Evolutionary conservation across 2,113 vertebrate species (phyloP).

Genomic region (Silurus glanis): DNA sequence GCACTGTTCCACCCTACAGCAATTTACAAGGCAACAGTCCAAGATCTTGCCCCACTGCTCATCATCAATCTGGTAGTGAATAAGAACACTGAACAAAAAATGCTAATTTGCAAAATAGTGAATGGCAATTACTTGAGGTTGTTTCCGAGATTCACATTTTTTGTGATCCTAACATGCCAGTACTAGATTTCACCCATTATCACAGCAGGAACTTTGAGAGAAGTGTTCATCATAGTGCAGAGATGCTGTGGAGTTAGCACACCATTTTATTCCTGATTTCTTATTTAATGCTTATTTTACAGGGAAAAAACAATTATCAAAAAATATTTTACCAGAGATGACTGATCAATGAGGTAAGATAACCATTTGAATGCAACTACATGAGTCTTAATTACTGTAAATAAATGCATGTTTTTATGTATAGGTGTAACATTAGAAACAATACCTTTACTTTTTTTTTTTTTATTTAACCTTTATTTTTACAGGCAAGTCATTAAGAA

Average conservation of each 20-base stretch:
- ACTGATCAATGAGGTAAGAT: slow-evolving; percentile 18
- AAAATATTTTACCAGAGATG: not conserved
- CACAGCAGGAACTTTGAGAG: not conserved
- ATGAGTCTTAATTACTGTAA: slow-evolving; percentile 51
- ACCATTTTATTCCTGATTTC: slow-evolving; percentile 9
- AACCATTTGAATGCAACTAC: slow-evolving; percentile 49
- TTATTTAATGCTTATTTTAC: not conserved
- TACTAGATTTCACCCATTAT: not conserved
- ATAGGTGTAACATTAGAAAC: too few species aligned
- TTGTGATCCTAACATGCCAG: not conserved
- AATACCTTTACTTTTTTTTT: too few species aligned
- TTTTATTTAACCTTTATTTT: too few species aligned
- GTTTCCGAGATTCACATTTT: slow-evolving; percentile 18
- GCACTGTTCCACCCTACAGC: slow-evolving; percentile 51
- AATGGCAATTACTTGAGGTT: slow-evolving; percentile 6
- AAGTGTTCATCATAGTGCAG: slow-evolving; percentile 1
- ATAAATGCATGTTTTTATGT: slow-evolving; percentile 47
- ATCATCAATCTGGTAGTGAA: slow-evolving; percentile 61
- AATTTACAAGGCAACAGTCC: slow-evolving; percentile 60
- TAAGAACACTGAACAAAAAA: not conserved
- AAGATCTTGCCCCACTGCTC: slow-evolving; percentile 39
- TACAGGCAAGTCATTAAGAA: too few species aligned
- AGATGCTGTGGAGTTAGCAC: not conserved
- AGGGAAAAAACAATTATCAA: not conserved
- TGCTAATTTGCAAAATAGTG: not conserved